These are phyloP conservation scores for Nemoura dubitans DNA, from an alignment of 2,888 invertebrate species.

Conservation along the genomic window DNA sequence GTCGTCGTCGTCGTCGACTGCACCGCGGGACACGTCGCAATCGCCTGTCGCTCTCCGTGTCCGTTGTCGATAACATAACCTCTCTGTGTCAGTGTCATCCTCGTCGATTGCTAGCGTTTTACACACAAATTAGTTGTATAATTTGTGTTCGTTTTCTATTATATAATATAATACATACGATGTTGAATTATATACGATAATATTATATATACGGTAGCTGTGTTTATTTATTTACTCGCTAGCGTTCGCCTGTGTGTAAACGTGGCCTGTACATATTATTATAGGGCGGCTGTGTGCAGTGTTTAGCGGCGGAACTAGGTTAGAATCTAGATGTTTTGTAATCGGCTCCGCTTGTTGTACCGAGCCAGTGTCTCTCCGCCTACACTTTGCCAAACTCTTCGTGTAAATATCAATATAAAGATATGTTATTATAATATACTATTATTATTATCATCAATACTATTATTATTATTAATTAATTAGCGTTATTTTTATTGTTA, in stretches of 20 bases:
- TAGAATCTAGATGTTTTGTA: neutral
- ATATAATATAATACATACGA: neutral
- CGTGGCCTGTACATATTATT: neutral
- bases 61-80: neutral
- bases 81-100: neutral
- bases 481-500: neutral
- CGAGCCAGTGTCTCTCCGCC: neutral
- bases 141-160: constrained; percentile 32
- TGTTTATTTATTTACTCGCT: neutral
- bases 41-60: neutral
- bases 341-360: neutral
- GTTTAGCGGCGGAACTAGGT: neutral
- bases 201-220: neutral
- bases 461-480: neutral
- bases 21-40: neutral
- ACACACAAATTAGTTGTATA: constrained; percentile 37
- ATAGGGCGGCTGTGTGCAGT: neutral
- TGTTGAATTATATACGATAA: neutral
- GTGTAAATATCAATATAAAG: too few species aligned
- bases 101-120: neutral
- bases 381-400: neutral
- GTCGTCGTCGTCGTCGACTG: too few species aligned
- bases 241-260: neutral
- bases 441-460: neutral
- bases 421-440: neutral